Base-by-base conservation (phyloP, 2,113 vertebrate species). In the Saguinus midas region DNA sequence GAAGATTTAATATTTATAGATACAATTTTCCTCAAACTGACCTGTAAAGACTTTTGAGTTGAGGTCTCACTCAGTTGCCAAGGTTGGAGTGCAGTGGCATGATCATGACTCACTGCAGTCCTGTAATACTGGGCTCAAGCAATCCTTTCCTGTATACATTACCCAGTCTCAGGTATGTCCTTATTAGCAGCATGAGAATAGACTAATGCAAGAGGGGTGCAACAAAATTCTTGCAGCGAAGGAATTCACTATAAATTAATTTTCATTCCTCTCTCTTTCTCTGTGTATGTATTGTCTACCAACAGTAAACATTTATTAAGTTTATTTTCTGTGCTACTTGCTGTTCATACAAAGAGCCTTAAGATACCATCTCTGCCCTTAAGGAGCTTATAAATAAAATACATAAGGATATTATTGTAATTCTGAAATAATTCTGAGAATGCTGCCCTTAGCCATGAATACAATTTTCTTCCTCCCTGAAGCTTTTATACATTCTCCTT, bases 341-440 rank as follows among this genome's bases (percentile, higher is more conserved):
- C n/a, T 95, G 64, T 48, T 57, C 68, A 79, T 91, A 85, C 21
- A 73, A 96, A 92, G 37, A 86, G 48, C 12, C 12, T 83, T 94
- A 75, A 21, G n/a, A 82, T 83, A 58, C 3, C 8, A 55, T 23
- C 9, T 89, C 37, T 96, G 9, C 10, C 25, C 25, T 76, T 55
- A 72, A 90, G 57, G 58, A 88, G 11, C 17, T 96, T 93, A 75
- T 84, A 83, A 96, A 83, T 97, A 32, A 94, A 95, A 27, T 79
- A 93, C 89, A 48, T 76, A 93, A 81, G 79, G n/a, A 27, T 80
- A 87, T 84, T 17, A 72, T 70, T 91, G 1, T 64, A 93, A 85
- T 93, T 94, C 32, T 76, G 82, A 96, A 94, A 89, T 45, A 91
- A 88, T 95, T 96, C 48, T 57, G 61, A 89, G 66, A 94, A 10